Evolutionary conservation across 2,797 vertebrate species (phyloP), one percentile per base, ranked within the genome.

Genomic region (Lutjanus campechanus): DNA sequence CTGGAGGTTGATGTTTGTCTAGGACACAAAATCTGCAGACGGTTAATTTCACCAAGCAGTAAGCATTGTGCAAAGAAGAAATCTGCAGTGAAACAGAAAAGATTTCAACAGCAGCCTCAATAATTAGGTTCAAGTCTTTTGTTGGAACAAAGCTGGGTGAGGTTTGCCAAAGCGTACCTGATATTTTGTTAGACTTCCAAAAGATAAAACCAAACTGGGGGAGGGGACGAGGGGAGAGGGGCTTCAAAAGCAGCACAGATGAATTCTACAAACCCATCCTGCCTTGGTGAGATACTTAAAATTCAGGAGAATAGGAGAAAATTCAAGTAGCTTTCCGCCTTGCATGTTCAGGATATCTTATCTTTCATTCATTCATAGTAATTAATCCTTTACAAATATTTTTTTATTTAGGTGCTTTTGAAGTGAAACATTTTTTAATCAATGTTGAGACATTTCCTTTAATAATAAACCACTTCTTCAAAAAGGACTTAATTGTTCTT

Each of bases 121-220:
- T 76, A 79, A 85, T 77, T 20, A 65, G 67, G 55, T 65, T 85
- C 50, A 40, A 29, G 61, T 79, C 40, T 76, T 82, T 58, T 69
- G 82, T 60, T 63, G 62, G 56, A 89, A 88, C 55, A 77, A 83
- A 84, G 86, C 83, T 64, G 54, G 11, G 20, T 4, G 67, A 60
- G 87, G 46, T 72, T 65, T 73, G 82, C 73, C 79, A 67, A 71
- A 79, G 77, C 76, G 74, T 62, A 89, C 80, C 77, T 85, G 71
- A 85, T 83, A 78, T 85, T 79, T 79, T 80, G 73, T 81, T 89
- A 58, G 83, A 85, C 67, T 85, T 87, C 72, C 62, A 88, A 81
- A 87, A 87, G 67, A 89, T 69, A 81, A 84, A 91, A 74, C 64
- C 67, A 69, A 81, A 86, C 71, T 80, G 71, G 74, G 86, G 87